Conservation (phyloP, 2,888 invertebrate species). For the Ceramica pisi region DNA sequence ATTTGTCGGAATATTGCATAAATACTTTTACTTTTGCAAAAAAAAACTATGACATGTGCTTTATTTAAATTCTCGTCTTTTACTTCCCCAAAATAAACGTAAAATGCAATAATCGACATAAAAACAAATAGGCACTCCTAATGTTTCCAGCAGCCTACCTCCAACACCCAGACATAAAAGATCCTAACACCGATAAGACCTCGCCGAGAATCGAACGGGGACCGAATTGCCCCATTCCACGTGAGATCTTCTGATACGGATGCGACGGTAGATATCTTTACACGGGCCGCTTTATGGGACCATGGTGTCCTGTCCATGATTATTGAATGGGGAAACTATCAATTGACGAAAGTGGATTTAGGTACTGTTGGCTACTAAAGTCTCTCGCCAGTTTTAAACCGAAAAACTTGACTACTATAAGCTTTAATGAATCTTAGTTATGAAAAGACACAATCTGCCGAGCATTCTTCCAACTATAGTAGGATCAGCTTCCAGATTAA, state of each 20-base stretch:
- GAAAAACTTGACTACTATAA: neutral
- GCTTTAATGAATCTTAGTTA: neutral
- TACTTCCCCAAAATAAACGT: neutral
- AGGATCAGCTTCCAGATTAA: no score
- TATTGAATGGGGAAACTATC: slow-evolving; percentile 57
- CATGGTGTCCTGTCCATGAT: slow-evolving; percentile 38
- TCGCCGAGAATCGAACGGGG: slow-evolving; percentile 63
- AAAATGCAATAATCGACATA: slow-evolving; percentile 9
- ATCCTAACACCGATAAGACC: slow-evolving; percentile 59
- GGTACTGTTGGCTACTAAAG: neutral
- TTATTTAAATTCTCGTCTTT: neutral
- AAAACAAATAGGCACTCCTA: slow-evolving; percentile 34
- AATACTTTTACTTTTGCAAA: neutral
- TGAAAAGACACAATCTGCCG: no score
- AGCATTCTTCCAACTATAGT: no score
- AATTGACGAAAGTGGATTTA: slow-evolving; percentile 37
- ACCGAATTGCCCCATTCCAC: slow-evolving; percentile 66
- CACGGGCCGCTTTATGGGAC: slow-evolving; percentile 45
- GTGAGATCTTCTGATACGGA: slow-evolving; percentile 66
- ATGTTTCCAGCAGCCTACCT: slow-evolving; percentile 42
- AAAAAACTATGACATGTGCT: neutral
- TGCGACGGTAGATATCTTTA: slow-evolving; percentile 60
- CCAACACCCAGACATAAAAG: slow-evolving; percentile 55
- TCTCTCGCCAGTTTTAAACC: no score
- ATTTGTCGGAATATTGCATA: no score